phyloP scores from a whole-genome alignment of 1,140 invertebrate species.

The Neotoxoptera formosana region DNA sequence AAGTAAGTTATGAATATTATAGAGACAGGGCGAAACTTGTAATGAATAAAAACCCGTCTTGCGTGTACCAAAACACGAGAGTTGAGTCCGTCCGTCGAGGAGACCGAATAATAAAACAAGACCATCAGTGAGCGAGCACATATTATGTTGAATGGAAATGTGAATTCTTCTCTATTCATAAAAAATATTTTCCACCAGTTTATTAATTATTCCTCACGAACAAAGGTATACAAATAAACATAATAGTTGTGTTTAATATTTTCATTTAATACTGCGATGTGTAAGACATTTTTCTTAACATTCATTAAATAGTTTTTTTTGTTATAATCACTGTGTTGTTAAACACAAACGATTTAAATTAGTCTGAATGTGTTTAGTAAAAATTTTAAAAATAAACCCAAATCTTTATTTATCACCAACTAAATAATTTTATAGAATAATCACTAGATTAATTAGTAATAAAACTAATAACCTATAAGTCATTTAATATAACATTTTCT shows the following conservation, averaged over 20 bases:
- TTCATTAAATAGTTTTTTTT: background rate
- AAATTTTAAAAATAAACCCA: background rate
- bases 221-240: background rate
- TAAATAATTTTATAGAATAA: background rate
- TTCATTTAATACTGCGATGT: background rate
- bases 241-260: background rate
- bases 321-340: background rate
- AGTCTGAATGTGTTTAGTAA: background rate
- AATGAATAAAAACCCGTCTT: slow-evolving; percentile 38
- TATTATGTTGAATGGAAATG: background rate
- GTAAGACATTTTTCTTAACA: background rate
- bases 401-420: background rate
- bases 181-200: background rate
- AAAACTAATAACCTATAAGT: background rate
- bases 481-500: background rate
- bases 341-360: background rate
- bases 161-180: background rate
- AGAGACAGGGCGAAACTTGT: background rate
- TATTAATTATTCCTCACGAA: slow-evolving; percentile 7
- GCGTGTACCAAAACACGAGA: background rate
- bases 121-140: background rate
- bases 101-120: background rate
- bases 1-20: slow-evolving; percentile 31
- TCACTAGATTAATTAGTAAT: no score
- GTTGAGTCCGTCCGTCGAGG: background rate